A percentile compares a stretch with the other conserved stretches of the same genome.
Conservation (phyloP, 2,888 invertebrate genomes). For the Lepidochitona cinerea region DNA sequence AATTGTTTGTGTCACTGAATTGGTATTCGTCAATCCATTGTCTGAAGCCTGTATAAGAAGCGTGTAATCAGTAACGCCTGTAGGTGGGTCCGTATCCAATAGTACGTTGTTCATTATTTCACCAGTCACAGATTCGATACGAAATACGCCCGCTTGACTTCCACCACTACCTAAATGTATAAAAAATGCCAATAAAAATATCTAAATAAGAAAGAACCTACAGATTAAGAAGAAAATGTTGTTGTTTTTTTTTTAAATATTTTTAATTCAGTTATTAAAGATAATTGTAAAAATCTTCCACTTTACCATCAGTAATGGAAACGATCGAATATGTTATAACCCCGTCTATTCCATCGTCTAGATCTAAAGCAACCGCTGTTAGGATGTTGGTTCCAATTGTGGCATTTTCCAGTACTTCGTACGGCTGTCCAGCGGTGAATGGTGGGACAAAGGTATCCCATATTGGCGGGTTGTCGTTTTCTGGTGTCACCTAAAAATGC, state of each 20-base stretch:
- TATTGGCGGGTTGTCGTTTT: constrained; percentile 48
- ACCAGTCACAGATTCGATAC: constrained; percentile 42
- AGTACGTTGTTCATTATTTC: constrained; percentile 29
- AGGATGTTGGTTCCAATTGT: constrained; percentile 41
- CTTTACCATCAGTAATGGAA: constrained; percentile 7
- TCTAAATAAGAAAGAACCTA: no score
- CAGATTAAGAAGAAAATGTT: no score
- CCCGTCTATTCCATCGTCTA: constrained; percentile 36
- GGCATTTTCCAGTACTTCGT: constrained; percentile 39
- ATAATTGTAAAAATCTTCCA: no score
- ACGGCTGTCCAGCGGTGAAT: constrained; percentile 18
- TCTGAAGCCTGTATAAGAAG: constrained; percentile 32
- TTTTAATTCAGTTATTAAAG: no score
- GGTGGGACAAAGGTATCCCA: constrained; percentile 32
- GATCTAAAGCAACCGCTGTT: constrained; percentile 41
- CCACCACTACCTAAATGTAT: constrained; percentile 11
- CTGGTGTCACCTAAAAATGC: constrained; percentile 44
- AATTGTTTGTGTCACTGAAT: constrained; percentile 17
- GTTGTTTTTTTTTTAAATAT: no score
- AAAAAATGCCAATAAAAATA: no score
- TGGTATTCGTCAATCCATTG: constrained; percentile 12
- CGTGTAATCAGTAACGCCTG: constrained; percentile 35
- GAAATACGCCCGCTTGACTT: constrained; percentile 30
- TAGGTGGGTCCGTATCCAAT: constrained; percentile 33
- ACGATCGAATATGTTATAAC: constrained; percentile 6